Evolutionary conservation across 2,888 invertebrate genomes (phyloP), one percentile per base, ranked within the genome.

Genomic region (Catocala fraxini): DNA sequence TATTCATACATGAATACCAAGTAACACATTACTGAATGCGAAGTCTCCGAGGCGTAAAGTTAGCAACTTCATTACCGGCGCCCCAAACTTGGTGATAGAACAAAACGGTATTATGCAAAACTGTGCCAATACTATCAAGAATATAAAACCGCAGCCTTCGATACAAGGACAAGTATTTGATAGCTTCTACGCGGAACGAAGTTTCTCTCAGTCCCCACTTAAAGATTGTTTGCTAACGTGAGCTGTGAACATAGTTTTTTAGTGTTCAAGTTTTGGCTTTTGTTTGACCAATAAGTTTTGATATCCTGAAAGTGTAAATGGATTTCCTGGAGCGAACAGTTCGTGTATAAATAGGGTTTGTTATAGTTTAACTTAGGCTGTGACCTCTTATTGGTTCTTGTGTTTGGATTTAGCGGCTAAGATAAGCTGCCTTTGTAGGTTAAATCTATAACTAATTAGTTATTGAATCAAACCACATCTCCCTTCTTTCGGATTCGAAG

Each of bases 41-140:
- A 43, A n/a, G 13, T 4, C 7, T 41, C 39, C 49, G 6, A 15
- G 35, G 33, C 33, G 43, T 53, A 52, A 48, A 56, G 51, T 53
- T 65, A 51, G 62, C 72, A 56, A 69, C 56, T 73, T 73, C 70
- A 69, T 69, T 69, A 63, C 45, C 43, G 59, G 13, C 65, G 39
- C 15, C 42, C 25, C 33, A 53, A 73, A 66, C 57, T 73, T 58
- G 11, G 9, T 57, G 64, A 68, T 68, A 46, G 12, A 59, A 57
- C 46, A 42, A 52, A 52, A 53, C 43, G 12, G 35, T 39, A 53
- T 53, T 53, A 51, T 51, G 51, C 35, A 51, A 39, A 51, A 35
- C 34, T 45, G 45, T 12, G 6, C 9, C 15, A 15, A 46, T 46
- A 25, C 7, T 12, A 25, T 10, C 13, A 10, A 46, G 33, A 53